Base-by-base conservation (phyloP, 2,113 vertebrate species). In the Atrichornis clamosus region DNA sequence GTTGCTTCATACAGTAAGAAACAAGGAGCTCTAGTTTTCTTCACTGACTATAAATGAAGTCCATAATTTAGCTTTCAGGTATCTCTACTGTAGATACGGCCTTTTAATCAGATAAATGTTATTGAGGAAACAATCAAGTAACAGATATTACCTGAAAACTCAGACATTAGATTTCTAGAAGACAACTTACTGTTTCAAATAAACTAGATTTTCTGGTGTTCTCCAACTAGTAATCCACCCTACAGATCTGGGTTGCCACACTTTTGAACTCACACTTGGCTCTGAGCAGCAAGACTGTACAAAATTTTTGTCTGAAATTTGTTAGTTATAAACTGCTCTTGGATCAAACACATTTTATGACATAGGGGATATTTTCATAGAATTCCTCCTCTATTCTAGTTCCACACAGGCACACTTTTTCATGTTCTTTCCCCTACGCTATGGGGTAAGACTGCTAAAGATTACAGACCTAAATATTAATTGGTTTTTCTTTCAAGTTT, bases 401-500 rank as follows among this genome's bases (percentile, higher is more conserved):
- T 84, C 44, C 73, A 78, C 6, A 53, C 5, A 28, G 30, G 41
- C 42, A 68, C 20, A 17, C 13, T 70, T 95, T 60, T 69, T 78
- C 18, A 58, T 75, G 5, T 56, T 83, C 63, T 55, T 93, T 69
- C 56, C 77, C 75, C 70, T 58, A 33, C 47, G 60, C 16, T 78
- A 39, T 59, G 21, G 44, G 11, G 9, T 50, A 84, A 76, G 74
- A 82, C 37, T 22, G 62, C 9, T 76, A 28, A 90, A 92, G 35
- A 90, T 67, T 86, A 33, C 35, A 93, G 52, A 78, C 60, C 22
- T 69, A 73, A 75, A 86, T 32, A 72, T 10, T 24, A 64, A 84
- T 39, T 73, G 5, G 27, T 64, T 95, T 84, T 44, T 91, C 84
- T 68, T 95, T 95, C 68, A 50, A 85, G 39, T 75, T 96, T 96